Conservation (phyloP, 2,888 invertebrate genomes). For the Eustalomyia histrio region DNA sequence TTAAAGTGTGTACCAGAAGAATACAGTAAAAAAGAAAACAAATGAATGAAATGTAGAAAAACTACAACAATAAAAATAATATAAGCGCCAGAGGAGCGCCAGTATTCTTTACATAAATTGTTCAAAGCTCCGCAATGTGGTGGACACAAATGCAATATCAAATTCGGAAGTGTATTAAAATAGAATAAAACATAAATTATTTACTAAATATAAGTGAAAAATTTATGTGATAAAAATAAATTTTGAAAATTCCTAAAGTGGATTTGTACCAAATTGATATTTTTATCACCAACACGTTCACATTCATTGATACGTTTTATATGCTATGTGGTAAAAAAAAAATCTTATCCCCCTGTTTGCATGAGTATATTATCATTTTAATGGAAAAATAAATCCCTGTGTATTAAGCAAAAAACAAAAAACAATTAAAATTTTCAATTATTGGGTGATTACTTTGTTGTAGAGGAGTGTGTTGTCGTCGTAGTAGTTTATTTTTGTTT, state of each 20-base stretch:
- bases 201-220: neutral
- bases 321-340: neutral
- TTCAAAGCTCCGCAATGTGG: conserved; percentile 23
- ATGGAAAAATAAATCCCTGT: conserved; percentile 2
- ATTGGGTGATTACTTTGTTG: conserved; percentile 2
- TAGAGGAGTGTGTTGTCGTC: neutral
- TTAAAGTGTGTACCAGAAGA: conserved; percentile 44
- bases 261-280: neutral
- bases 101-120: conserved; percentile 33
- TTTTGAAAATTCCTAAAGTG: neutral
- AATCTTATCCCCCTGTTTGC: neutral
- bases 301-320: neutral
- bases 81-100: conserved; percentile 53
- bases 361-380: neutral
- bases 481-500: neutral
- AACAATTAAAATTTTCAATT: conserved; percentile 15
- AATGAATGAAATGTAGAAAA: conserved; percentile 28
- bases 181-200: neutral
- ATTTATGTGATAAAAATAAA: neutral
- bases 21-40: conserved; percentile 31
- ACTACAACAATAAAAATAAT: conserved; percentile 45
- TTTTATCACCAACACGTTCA: neutral
- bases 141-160: neutral
- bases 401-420: neutral
- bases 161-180: conserved; percentile 11